Evolutionary conservation across 2,888 invertebrate genomes (phyloP).

Genomic region (Nysson spinosus): DNA sequence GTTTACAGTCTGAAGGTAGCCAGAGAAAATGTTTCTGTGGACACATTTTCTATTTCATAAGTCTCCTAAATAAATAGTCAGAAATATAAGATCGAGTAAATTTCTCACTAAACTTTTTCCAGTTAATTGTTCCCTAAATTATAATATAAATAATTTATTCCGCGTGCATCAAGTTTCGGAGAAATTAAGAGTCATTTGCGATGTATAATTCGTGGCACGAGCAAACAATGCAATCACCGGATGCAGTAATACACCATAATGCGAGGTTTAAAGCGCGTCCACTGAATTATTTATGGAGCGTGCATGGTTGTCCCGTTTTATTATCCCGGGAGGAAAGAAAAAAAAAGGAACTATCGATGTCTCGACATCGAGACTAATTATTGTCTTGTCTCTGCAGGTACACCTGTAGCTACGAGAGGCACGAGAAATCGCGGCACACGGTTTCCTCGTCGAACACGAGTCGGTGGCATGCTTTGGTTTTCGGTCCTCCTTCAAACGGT

Average conservation of each 20-base stretch:
- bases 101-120: no score
- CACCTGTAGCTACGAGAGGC: conserved; percentile 57
- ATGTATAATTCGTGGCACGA: conserved; percentile 10
- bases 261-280: conserved; percentile 16
- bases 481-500: neutral
- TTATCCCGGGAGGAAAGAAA: conserved; percentile 27
- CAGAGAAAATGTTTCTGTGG: no score
- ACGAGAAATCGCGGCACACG: conserved; percentile 43
- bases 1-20: no score
- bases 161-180: conserved; percentile 1
- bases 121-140: no score
- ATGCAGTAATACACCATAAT: neutral
- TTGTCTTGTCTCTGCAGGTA: conserved; percentile 63
- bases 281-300: conserved; percentile 59
- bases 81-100: no score
- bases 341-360: conserved; percentile 35
- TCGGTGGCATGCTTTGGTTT: neutral
- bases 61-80: no score
- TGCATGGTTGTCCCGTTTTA: conserved; percentile 33
- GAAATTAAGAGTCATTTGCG: conserved; percentile 11
- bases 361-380: conserved; percentile 62
- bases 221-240: conserved; percentile 25
- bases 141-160: no score
- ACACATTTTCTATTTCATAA: no score
- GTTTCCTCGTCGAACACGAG: conserved; percentile 39